These are phyloP conservation scores for Muscicapa striata DNA, from an alignment of 2,797 vertebrate genomes.

Conservation along the genomic window DNA sequence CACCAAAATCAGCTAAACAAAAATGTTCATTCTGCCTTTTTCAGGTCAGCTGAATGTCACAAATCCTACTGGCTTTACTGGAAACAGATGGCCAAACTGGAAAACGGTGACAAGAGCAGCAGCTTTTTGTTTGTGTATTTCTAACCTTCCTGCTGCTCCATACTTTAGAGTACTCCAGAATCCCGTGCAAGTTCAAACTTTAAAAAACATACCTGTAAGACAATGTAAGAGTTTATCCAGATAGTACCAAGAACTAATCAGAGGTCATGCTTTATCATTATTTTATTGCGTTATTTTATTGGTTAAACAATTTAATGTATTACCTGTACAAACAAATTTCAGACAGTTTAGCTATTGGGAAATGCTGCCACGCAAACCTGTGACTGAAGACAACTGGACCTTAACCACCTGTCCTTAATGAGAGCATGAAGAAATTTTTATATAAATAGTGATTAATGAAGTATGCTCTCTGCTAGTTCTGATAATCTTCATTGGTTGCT, in stretches of 20 bases:
- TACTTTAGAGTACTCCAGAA: not conserved
- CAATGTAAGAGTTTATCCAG: not conserved
- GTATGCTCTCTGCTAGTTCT: not conserved
- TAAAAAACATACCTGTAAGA: not conserved
- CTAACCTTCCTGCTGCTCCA: not conserved
- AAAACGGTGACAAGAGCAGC: not conserved
- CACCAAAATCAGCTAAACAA: not conserved
- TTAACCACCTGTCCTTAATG: not conserved
- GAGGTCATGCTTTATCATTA: not conserved
- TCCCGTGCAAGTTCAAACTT: not conserved
- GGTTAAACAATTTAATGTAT: not conserved
- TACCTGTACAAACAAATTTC: not conserved
- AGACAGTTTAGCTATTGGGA: not conserved
- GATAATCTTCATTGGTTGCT: not conserved
- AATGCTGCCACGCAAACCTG: not conserved
- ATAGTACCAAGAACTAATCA: not conserved
- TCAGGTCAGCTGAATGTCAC: not conserved
- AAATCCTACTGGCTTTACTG: not conserved
- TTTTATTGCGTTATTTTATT: not conserved
- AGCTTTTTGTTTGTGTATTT: not conserved
- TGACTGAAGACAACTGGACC: not conserved
- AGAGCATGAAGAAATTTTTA: not conserved
- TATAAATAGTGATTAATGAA: not conserved
- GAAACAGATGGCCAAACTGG: not conserved
- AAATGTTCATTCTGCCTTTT: not conserved